These are phyloP conservation scores for Sebastes baramenuke DNA, from an alignment of 2,797 vertebrate species.

Conservation along the genomic window DNA sequence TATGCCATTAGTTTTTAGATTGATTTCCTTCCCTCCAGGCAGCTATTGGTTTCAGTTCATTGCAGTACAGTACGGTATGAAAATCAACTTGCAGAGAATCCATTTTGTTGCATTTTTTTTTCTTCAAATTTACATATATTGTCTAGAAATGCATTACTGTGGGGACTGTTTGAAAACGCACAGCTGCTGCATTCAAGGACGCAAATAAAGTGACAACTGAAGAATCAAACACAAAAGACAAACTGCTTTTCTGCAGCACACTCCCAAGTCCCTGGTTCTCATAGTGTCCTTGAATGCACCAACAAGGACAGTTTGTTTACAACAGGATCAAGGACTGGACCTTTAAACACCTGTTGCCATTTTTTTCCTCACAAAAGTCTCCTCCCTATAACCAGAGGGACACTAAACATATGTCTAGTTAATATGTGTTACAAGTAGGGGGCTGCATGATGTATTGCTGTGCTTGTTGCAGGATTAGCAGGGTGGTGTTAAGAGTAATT, in stretches of 20 bases:
- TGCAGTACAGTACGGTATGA: background rate
- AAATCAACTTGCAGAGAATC: background rate
- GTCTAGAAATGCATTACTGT: background rate
- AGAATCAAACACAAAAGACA: background rate
- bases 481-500: background rate
- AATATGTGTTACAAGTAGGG: background rate
- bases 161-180: background rate
- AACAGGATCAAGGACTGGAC: conserved; percentile 5
- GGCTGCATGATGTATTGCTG: conserved; percentile 2
- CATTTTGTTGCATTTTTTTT: background rate
- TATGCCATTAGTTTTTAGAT: background rate
- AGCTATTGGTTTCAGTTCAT: background rate
- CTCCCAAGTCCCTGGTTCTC: background rate
- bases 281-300: conserved; percentile 26
- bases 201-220: background rate
- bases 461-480: background rate
- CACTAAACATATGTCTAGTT: conserved; percentile 14
- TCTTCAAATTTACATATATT: background rate
- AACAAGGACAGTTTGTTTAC: conserved; percentile 23
- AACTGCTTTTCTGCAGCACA: background rate
- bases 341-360: conserved; percentile 29
- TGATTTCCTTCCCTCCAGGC: background rate
- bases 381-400: background rate
- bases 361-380: background rate
- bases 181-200: conserved; percentile 18